phyloP scores from a whole-genome alignment of 2,888 invertebrate species.

The Chloroclystis v-ata region DNA sequence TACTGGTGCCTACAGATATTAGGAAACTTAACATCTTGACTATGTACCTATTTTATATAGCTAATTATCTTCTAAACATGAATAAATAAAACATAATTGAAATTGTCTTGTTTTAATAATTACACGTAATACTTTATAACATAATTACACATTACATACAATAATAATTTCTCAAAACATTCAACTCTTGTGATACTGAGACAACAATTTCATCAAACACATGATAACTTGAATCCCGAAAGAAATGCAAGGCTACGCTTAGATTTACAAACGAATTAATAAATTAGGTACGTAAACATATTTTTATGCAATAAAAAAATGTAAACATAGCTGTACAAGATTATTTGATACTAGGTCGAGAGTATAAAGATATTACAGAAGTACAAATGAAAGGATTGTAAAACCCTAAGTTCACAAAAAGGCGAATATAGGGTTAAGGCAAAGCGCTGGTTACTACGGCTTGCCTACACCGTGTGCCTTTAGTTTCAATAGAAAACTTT shows the following conservation, averaged over 20 bases:
- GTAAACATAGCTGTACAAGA: constrained; percentile 65
- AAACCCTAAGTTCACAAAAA: neutral
- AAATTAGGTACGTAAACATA: constrained; percentile 76
- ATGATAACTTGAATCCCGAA: constrained; percentile 64
- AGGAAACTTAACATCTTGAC: too few species aligned
- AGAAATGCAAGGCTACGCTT: constrained; percentile 72
- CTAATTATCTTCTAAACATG: neutral
- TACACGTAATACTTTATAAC: constrained; percentile 78
- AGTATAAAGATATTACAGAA: constrained; percentile 27
- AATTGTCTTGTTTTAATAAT: constrained; percentile 77
- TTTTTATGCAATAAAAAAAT: constrained; percentile 59
- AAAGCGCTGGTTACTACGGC: too few species aligned
- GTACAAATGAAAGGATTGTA: neutral
- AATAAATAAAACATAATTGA: constrained; percentile 50
- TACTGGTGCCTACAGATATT: too few species aligned
- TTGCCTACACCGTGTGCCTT: too few species aligned
- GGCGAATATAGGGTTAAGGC: too few species aligned
- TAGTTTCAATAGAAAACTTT: too few species aligned
- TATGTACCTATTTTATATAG: too few species aligned
- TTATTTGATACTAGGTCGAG: constrained; percentile 31
- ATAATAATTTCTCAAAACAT: constrained; percentile 76
- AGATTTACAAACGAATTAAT: constrained; percentile 64
- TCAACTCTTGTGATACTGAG: constrained; percentile 67
- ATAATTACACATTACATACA: constrained; percentile 77
- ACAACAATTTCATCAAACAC: constrained; percentile 68